Percentiles rank a stretch among this genome's conserved stretches.
phyloP scores from a whole-genome alignment of 2,888 invertebrate genomes.

The Mactromeris polynyma region DNA sequence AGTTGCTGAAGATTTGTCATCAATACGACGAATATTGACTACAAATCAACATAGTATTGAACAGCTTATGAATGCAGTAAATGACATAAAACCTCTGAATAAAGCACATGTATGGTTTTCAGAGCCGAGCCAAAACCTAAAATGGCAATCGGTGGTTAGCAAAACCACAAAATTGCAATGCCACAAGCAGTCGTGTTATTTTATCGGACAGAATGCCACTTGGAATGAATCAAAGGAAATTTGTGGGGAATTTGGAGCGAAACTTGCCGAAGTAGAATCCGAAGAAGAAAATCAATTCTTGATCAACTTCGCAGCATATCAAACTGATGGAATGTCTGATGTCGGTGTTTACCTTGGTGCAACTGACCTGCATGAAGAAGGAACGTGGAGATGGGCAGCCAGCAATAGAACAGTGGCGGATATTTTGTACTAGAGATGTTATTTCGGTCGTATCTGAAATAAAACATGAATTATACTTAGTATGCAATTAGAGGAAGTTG shows the following conservation, averaged over 20 bases:
- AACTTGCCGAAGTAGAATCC: neutral
- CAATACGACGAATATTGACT: neutral
- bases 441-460: too few species aligned
- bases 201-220: neutral
- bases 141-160: too few species aligned
- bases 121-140: neutral
- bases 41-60: neutral
- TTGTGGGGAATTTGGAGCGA: neutral
- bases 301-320: neutral
- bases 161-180: neutral
- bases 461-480: too few species aligned
- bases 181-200: neutral
- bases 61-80: neutral
- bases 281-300: neutral
- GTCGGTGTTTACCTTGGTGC: neutral
- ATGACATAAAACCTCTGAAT: neutral
- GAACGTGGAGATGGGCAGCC: constrained; percentile 5
- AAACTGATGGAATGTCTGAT: neutral
- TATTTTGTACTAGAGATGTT: too few species aligned
- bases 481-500: too few species aligned
- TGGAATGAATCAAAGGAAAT: neutral
- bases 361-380: neutral
- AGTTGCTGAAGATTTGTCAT: neutral
- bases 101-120: neutral
- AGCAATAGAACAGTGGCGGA: neutral